Conservation (phyloP, 1,140 invertebrate species). For the Papilio polytes region DNA sequence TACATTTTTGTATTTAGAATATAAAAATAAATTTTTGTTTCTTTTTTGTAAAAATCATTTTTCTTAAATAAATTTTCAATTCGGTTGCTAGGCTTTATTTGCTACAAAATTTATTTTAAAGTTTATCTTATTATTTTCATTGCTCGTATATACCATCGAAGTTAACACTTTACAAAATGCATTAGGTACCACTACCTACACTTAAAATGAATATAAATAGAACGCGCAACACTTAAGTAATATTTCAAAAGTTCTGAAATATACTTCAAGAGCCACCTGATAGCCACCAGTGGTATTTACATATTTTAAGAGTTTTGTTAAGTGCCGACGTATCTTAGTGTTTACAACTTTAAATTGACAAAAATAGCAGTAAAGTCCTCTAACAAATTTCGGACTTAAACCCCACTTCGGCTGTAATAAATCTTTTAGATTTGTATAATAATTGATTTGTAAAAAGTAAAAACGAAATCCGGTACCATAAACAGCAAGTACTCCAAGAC, state of each 20-base stretch:
- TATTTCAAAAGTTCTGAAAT: neutral
- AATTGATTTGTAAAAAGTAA: neutral
- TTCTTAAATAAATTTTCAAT: no score
- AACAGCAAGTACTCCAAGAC: neutral
- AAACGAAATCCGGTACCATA: neutral
- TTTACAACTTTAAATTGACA: neutral
- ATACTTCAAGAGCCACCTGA: slow-evolving; percentile 13
- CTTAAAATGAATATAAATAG: no score
- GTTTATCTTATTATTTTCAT: no score
- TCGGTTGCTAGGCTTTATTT: no score
- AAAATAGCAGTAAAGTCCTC: neutral
- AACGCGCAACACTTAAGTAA: neutral
- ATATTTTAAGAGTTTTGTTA: neutral
- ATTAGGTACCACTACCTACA: no score
- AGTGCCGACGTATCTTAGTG: neutral
- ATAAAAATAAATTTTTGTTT: no score
- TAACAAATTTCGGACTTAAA: neutral
- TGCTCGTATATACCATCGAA: no score
- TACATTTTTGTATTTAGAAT: no score
- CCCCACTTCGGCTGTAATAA: neutral
- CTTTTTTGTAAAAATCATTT: no score
- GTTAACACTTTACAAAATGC: no score
- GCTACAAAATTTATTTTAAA: no score
- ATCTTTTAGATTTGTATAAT: neutral
- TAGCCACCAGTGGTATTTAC: neutral